These are phyloP conservation scores for Catamblyrhynchus diadema DNA, from an alignment of 2,797 vertebrate species.

Conservation along the genomic window DNA sequence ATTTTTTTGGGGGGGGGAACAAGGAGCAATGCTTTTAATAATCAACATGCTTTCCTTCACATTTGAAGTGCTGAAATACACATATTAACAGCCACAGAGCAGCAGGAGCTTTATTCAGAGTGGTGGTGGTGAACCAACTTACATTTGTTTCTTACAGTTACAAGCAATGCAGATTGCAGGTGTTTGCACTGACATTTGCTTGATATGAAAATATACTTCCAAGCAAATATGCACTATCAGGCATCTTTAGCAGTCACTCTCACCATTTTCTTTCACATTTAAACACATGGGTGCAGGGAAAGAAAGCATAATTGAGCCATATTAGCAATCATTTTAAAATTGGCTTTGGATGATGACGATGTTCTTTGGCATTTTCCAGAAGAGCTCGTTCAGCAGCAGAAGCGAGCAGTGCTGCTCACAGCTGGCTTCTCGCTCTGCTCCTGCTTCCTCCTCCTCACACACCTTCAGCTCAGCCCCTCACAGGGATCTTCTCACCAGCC, in stretches of 20 bases:
- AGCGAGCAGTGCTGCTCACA: not conserved
- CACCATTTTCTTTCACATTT: not conserved
- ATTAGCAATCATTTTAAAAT: not conserved
- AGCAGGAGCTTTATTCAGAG: not conserved
- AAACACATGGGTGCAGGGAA: not conserved
- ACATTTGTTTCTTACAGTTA: not conserved
- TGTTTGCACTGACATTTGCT: slow-evolving; percentile 28
- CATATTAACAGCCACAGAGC: not conserved
- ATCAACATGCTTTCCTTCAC: not conserved
- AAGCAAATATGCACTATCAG: not conserved
- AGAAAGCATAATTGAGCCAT: not conserved
- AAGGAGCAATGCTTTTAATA: not conserved
- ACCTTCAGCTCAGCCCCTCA: not conserved
- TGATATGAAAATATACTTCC: not conserved
- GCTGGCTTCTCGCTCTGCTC: not conserved
- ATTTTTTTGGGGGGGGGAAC: not conserved
- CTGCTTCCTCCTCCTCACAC: not conserved
- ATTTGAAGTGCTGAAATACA: not conserved
- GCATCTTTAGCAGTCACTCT: not conserved
- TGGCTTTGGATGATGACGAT: not conserved
- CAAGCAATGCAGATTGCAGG: slow-evolving; percentile 4
- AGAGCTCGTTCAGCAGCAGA: not conserved
- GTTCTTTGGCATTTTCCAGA: not conserved
- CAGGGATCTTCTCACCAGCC: not conserved
- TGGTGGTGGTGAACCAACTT: not conserved